Evolutionary conservation across 1,140 invertebrate species (phyloP).

Genomic region (Potamilus streckersoni): DNA sequence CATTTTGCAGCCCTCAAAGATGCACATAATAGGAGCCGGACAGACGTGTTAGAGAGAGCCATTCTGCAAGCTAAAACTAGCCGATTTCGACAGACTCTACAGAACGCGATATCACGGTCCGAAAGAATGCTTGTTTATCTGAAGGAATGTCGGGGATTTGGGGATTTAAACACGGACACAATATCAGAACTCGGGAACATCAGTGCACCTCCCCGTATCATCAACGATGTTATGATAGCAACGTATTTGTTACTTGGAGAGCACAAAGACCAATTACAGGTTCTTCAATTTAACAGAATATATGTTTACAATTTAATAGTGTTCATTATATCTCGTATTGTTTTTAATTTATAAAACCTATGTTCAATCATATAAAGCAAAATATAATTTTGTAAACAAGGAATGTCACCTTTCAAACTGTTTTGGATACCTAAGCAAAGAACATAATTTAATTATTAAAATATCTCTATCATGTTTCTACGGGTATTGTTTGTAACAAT

Average conservation of each 20-base stretch:
- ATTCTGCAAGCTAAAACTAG: slow-evolving; percentile 6
- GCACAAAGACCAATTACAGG: slow-evolving; percentile 18
- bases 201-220: slow-evolving; percentile 29
- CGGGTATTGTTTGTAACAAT: too few relatives aligned
- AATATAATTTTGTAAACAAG: too few relatives aligned
- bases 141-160: slow-evolving; percentile 24
- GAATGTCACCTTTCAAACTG: too few relatives aligned
- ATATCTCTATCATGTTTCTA: too few relatives aligned
- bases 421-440: too few relatives aligned
- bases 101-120: slow-evolving; percentile 1
- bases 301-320: too few relatives aligned
- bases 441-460: too few relatives aligned
- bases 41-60: slow-evolving; percentile 1
- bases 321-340: too few relatives aligned
- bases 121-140: slow-evolving; percentile 17
- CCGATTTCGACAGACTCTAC: too few relatives aligned
- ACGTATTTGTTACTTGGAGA: slow-evolving; percentile 42
- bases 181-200: slow-evolving; percentile 40
- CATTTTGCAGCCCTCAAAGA: slow-evolving; percentile 4
- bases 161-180: slow-evolving; percentile 27
- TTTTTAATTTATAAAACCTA: too few relatives aligned
- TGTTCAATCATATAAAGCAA: too few relatives aligned
- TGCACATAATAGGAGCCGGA: not conserved
- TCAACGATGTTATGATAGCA: slow-evolving; percentile 41
- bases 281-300: not conserved